Base-by-base conservation (phyloP, 2,113 vertebrate species). In the Callopanchax toddi region DNA sequence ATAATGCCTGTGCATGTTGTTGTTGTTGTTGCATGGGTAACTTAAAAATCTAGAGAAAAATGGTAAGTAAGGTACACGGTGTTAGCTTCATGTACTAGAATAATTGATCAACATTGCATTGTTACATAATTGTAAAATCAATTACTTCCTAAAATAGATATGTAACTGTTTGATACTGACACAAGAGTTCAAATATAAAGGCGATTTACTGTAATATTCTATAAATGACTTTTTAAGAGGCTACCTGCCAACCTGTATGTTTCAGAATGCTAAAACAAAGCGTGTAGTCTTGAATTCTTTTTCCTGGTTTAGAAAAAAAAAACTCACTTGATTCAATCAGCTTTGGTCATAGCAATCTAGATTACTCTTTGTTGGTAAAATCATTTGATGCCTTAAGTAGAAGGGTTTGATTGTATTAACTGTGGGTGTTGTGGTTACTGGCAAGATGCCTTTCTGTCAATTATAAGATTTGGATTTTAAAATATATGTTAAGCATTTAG, bases 391-490 rank as follows among this genome's bases (percentile, higher is more conserved):
- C 26, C 12, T 39, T 32, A 20, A 8, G 18, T 12, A 20, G n/a
- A 1, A 16, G 2, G 6, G 48, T 57, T 54, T 52, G 36, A 66
- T 45, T 48, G 4, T 13, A 26, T 76, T 23, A 61, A 12, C n/a
- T 53, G 9, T 37, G 23, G 54, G 12, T 46, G 44, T 13, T 50
- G 13, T 34, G 12, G 54, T 22, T 56, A 6, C 13, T 39, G 7
- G 3, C 8, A 32, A 29, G 17, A 60, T 6, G 16, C 20, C 15
- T 54, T 58, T 70, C 52, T 44, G 11, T 59, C 11, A 20, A 13
- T 55, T 17, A n/a, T 34, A 58, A 44, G 46, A 20, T 58, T 62
- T 9, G n/a, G n/a, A 56, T 45, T 8, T 61, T 15, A 9, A 25
- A 6, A 5, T 32, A 22, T 8, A 32, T 60, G 43, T 20, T 34